Conservation (phyloP, 2,888 invertebrate genomes). For the Temnothorax ravouxi region DNA sequence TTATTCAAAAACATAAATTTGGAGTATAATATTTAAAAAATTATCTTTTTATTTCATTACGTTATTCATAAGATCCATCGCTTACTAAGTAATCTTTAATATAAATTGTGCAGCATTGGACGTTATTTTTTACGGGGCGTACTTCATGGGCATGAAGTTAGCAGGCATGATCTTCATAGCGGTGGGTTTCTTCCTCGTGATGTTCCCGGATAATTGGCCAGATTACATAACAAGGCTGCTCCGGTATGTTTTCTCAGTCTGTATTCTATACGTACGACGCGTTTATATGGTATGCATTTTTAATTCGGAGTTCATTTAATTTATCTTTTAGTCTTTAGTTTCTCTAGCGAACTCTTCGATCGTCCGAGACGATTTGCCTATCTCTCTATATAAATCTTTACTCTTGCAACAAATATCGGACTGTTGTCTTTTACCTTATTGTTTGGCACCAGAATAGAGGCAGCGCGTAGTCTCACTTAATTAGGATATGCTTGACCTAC, state of each 20-base stretch:
- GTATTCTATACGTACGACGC: slow-evolving; percentile 40
- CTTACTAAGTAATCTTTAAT: slow-evolving; percentile 1
- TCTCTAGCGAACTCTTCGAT: slow-evolving; percentile 67
- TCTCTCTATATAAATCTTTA: slow-evolving; percentile 61
- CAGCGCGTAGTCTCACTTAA: slow-evolving; percentile 79
- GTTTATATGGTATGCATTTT: slow-evolving; percentile 81
- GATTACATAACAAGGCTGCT: slow-evolving; percentile 96
- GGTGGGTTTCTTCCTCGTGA: slow-evolving; percentile 96
- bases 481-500: slow-evolving; percentile 76
- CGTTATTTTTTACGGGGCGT: slow-evolving; percentile 93
- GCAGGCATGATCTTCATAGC: slow-evolving; percentile 97
- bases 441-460: slow-evolving; percentile 81
- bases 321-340: slow-evolving; percentile 77
- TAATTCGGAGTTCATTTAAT: slow-evolving; percentile 77
- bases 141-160: slow-evolving; percentile 97
- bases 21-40: not conserved
- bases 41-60: not conserved
- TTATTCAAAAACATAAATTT: not conserved
- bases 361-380: slow-evolving; percentile 66
- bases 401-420: slow-evolving; percentile 77
- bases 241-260: slow-evolving; percentile 88
- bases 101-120: slow-evolving; percentile 90
- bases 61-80: not conserved
- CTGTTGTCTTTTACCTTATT: slow-evolving; percentile 74
- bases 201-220: slow-evolving; percentile 99